Conservation (phyloP, 1,140 invertebrate genomes). For the Zaprionus kolodkinae region DNA sequence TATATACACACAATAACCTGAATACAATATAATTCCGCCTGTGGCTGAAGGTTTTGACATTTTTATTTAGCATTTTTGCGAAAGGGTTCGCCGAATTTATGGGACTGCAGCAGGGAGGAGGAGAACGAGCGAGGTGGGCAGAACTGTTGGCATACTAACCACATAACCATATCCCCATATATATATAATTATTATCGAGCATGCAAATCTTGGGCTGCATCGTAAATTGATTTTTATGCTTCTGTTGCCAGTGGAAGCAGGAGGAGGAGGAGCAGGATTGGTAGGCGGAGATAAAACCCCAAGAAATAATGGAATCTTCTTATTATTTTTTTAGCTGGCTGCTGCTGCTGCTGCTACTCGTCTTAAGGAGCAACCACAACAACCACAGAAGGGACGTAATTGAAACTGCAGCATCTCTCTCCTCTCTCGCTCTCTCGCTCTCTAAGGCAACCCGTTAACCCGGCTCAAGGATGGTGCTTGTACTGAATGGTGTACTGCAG, state of each 20-base stretch:
- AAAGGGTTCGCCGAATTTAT: conserved; percentile 58
- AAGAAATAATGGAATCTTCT: conserved; percentile 37
- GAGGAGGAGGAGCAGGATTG: neutral
- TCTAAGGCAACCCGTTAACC: conserved; percentile 16
- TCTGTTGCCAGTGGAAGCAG: conserved; percentile 44
- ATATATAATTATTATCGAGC: conserved; percentile 67
- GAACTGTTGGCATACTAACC: conserved; percentile 2
- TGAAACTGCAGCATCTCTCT: conserved; percentile 54
- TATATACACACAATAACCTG: conserved; percentile 19
- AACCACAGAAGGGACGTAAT: conserved; percentile 37
- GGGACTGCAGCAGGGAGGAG: conserved; percentile 21
- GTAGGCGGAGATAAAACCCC: neutral
- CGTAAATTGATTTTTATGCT: conserved; percentile 81
- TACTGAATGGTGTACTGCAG: conserved; percentile 93
- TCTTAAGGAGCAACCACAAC: conserved; percentile 53
- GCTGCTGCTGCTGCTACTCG: conserved; percentile 64
- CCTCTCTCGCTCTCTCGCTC: neutral
- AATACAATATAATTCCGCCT: conserved; percentile 42
- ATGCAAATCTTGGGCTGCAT: conserved; percentile 76
- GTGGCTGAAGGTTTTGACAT: conserved; percentile 49
- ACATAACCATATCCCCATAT: neutral
- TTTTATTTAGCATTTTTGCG: conserved; percentile 60
- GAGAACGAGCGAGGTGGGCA: neutral
- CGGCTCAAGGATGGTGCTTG: conserved; percentile 89
- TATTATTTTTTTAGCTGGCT: conserved; percentile 29